These are phyloP conservation scores for Schlechtendalia chinensis DNA, from an alignment of 1,140 invertebrate genomes.

Conservation along the genomic window DNA sequence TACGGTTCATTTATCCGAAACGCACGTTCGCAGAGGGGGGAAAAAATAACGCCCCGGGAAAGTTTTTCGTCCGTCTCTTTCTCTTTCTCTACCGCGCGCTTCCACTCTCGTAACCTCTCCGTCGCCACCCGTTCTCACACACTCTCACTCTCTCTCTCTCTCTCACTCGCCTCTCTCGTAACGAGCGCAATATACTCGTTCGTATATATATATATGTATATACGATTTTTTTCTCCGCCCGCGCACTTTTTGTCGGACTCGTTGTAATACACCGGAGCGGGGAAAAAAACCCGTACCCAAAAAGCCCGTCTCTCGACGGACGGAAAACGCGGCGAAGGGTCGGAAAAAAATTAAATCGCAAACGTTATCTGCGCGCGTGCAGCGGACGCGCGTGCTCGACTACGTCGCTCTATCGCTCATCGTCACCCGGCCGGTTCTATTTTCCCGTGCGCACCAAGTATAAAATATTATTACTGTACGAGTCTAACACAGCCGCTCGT, in stretches of 20 bases:
- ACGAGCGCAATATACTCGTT: too few species aligned
- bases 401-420: background rate
- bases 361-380: background rate
- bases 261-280: background rate
- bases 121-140: too few species aligned
- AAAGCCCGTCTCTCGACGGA: background rate
- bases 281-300: too few species aligned
- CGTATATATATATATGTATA: background rate
- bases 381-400: background rate
- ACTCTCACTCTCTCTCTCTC: too few species aligned
- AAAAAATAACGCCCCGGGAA: background rate
- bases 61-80: background rate
- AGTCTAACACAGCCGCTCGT: too few species aligned
- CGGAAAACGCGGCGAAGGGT: too few species aligned
- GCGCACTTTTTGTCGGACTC: background rate
- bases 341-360: background rate
- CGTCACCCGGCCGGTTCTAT: background rate
- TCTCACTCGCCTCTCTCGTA: too few species aligned
- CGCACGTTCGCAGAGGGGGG: background rate
- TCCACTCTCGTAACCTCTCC: too few species aligned
- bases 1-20: constrained; percentile 26
- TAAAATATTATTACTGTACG: too few species aligned
- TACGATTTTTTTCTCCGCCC: background rate
- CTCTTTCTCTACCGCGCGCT: too few species aligned
- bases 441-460: background rate